Percentiles rank a stretch among this genome's conserved stretches.
Evolutionary conservation across 2,113 vertebrate species (phyloP).

Genomic region (Proteles cristata): DNA sequence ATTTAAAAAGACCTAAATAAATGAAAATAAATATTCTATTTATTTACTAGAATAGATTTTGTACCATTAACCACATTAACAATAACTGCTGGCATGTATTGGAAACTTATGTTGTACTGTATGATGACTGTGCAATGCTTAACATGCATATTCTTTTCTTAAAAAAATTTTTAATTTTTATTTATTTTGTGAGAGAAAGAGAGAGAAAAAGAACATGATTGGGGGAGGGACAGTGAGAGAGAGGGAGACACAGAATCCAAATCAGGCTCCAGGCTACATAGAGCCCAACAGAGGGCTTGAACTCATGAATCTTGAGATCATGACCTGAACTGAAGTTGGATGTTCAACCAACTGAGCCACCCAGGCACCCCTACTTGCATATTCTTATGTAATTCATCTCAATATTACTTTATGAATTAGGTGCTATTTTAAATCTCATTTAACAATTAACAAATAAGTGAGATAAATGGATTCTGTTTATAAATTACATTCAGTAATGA

Average conservation of each 20-base stretch:
- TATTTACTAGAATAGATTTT: not conserved
- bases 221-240: too few relatives aligned
- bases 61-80: not conserved
- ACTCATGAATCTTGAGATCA: too few relatives aligned
- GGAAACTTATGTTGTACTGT: not conserved
- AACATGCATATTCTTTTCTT: too few relatives aligned
- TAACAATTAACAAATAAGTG: not conserved
- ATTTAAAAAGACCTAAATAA: not conserved
- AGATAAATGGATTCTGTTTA: not conserved
- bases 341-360: too few relatives aligned
- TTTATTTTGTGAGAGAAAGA: too few relatives aligned
- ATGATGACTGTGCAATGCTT: not conserved
- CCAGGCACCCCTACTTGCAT: too few relatives aligned
- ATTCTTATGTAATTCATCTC: not conserved
- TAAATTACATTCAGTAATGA: not conserved
- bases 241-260: too few relatives aligned
- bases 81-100: not conserved
- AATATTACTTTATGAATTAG: not conserved
- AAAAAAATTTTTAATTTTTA: too few relatives aligned
- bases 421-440: not conserved
- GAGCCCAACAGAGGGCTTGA: too few relatives aligned
- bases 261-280: too few relatives aligned
- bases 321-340: too few relatives aligned
- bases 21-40: not conserved
- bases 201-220: too few relatives aligned